phyloP scores from a whole-genome alignment of 2,113 vertebrate genomes.

The Psettodes erumei region DNA sequence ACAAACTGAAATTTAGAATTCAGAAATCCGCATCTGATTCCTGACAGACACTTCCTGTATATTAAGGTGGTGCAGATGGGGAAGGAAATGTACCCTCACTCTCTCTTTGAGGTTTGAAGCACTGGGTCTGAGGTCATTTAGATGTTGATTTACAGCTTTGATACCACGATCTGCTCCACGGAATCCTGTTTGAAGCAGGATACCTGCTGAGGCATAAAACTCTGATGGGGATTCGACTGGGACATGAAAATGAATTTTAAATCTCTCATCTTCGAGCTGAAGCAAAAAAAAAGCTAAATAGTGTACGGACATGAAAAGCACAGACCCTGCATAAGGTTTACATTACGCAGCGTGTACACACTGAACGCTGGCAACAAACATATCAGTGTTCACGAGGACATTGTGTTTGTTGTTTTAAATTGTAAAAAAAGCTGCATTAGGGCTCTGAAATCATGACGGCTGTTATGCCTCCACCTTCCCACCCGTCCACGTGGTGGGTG shows the following conservation, averaged over 20 bases:
- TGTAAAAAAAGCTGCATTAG: constrained; percentile 10
- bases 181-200: neutral
- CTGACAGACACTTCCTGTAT: no score
- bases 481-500: constrained; percentile 24
- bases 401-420: constrained; percentile 4
- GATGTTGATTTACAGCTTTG: constrained; percentile 10
- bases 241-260: constrained; percentile 32
- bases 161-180: neutral
- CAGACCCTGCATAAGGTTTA: neutral
- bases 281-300: neutral
- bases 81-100: neutral
- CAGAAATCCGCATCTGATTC: neutral
- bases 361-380: neutral
- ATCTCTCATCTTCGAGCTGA: neutral
- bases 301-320: neutral
- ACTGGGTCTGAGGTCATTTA: neutral
- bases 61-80: neutral
- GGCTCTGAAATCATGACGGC: neutral
- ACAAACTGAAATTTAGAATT: neutral
- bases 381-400: neutral
- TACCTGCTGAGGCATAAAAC: constrained; percentile 17
- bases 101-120: neutral
- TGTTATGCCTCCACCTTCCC: constrained; percentile 42
- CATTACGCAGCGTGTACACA: neutral
- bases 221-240: constrained; percentile 6